Evolutionary conservation across 1,140 invertebrate genomes (phyloP).

Genomic region (Pseudoatta argentina): DNA sequence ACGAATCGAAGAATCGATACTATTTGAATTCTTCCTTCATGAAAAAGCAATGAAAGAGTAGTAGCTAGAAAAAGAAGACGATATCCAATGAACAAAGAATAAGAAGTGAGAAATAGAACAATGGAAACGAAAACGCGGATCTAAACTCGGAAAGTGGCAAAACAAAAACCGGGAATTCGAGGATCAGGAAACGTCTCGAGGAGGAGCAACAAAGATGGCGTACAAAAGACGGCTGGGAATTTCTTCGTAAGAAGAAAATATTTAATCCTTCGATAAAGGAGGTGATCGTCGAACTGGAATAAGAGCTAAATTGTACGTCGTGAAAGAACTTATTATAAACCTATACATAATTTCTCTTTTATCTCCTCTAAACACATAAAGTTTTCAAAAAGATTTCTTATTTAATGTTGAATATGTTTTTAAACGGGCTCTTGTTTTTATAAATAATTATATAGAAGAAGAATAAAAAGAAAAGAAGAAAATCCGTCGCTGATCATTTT

Average conservation of each 20-base stretch:
- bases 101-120: conserved; percentile 53
- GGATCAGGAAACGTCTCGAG: conserved; percentile 53
- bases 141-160: conserved; percentile 42
- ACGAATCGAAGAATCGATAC: conserved; percentile 15
- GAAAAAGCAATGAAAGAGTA: conserved; percentile 50
- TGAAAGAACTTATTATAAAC: conserved; percentile 35
- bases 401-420: conserved; percentile 16
- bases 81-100: conserved; percentile 17
- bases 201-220: background rate
- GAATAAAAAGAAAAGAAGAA: background rate
- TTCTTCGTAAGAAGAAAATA: conserved; percentile 60
- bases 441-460: background rate
- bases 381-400: conserved; percentile 21
- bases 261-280: conserved; percentile 58
- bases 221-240: conserved; percentile 53
- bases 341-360: background rate
- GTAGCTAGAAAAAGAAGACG: conserved; percentile 51
- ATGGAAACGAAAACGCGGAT: conserved; percentile 56
- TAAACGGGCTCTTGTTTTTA: background rate
- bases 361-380: background rate
- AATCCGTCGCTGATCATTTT: background rate
- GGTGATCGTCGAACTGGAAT: conserved; percentile 18
- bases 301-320: conserved; percentile 24
- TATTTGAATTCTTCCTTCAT: conserved; percentile 46
- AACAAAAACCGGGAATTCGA: conserved; percentile 65